Conservation (phyloP, 2,113 vertebrate genomes). For the Crocuta crocuta region DNA sequence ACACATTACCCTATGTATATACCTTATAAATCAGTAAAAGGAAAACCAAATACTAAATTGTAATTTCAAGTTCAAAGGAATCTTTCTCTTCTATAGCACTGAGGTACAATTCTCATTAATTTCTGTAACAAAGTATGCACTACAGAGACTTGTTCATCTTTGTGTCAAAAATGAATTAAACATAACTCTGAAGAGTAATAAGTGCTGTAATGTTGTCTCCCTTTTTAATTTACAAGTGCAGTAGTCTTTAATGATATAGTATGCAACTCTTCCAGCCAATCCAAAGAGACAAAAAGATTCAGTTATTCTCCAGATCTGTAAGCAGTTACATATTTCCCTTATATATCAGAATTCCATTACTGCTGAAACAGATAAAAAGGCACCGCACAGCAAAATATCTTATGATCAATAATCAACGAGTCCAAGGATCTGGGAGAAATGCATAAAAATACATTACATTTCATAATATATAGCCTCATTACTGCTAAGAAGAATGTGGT, state of each 20-base stretch:
- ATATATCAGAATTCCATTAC: constrained; percentile 80
- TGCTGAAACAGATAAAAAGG: constrained; percentile 65
- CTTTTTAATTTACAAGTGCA: constrained; percentile 76
- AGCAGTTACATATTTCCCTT: constrained; percentile 56
- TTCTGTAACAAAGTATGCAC: constrained; percentile 67
- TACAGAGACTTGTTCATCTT: constrained; percentile 64
- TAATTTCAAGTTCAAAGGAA: constrained; percentile 68
- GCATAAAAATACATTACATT: constrained; percentile 65
- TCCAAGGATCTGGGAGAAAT: constrained; percentile 50
- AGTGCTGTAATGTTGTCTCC: constrained; percentile 72
- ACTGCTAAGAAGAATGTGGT: constrained; percentile 60
- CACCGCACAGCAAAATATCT: constrained; percentile 67
- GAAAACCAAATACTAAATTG: constrained; percentile 27
- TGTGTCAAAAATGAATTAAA: constrained; percentile 81
- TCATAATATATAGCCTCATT: constrained; percentile 71
- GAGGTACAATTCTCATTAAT: constrained; percentile 75
- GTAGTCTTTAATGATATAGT: constrained; percentile 76
- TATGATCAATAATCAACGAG: constrained; percentile 76
- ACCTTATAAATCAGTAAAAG: constrained; percentile 2
- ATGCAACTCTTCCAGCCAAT: constrained; percentile 72
- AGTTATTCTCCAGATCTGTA: constrained; percentile 71
- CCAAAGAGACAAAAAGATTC: constrained; percentile 75
- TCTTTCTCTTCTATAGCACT: constrained; percentile 5
- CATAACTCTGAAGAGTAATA: constrained; percentile 76
- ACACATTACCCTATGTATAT: not conserved